Percentiles rank a stretch among this genome's conserved stretches.
These are phyloP conservation scores for Excalfactoria chinensis DNA, from an alignment of 2,113 vertebrate genomes.

Conservation along the genomic window DNA sequence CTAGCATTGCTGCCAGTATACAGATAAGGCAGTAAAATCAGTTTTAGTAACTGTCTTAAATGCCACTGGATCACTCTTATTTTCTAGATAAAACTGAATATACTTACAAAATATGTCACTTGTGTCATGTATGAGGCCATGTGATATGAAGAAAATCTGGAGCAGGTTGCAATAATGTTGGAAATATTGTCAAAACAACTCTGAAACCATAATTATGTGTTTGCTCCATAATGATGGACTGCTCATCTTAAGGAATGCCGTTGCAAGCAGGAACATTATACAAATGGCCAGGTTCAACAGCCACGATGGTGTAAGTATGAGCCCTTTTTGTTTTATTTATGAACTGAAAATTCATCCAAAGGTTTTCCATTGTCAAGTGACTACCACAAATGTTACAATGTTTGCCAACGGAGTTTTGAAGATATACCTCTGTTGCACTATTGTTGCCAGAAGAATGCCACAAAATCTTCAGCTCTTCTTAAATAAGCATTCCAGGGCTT, in stretches of 20 bases:
- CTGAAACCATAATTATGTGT: conserved; percentile 69
- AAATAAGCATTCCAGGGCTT: conserved; percentile 48
- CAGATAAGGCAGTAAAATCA: background rate
- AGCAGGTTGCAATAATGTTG: conserved; percentile 54
- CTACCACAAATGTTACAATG: conserved; percentile 74
- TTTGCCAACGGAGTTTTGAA: conserved; percentile 61
- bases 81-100: background rate
- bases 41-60: background rate
- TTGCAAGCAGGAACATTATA: conserved; percentile 74
- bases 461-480: conserved; percentile 67
- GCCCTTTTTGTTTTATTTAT: conserved; percentile 78
- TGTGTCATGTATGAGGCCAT: conserved; percentile 12
- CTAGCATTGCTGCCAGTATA: background rate
- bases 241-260: conserved; percentile 64
- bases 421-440: conserved; percentile 35
- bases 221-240: conserved; percentile 53
- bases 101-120: background rate
- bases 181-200: conserved; percentile 58
- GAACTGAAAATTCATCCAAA: conserved; percentile 77
- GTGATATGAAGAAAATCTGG: conserved; percentile 23
- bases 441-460: conserved; percentile 60
- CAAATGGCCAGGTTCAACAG: conserved; percentile 68
- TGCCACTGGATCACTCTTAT: background rate
- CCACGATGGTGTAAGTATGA: conserved; percentile 58
- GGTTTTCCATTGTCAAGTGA: conserved; percentile 72